These are phyloP conservation scores for Mamestra brassicae DNA, from an alignment of 2,888 invertebrate species.

Conservation along the genomic window DNA sequence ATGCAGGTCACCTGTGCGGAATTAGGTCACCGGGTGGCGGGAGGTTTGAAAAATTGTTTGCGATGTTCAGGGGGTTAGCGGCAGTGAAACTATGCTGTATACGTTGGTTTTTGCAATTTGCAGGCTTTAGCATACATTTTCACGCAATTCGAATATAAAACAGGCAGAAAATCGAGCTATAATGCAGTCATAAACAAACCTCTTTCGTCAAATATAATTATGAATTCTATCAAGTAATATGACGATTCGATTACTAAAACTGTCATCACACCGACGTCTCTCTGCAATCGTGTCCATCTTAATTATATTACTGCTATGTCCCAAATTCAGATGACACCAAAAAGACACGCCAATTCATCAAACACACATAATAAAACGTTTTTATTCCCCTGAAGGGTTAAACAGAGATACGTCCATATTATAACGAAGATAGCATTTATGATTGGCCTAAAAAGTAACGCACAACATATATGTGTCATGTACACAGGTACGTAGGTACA, in stretches of 20 bases:
- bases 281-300: background rate
- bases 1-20: constrained; percentile 81
- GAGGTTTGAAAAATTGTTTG: constrained; percentile 69
- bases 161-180: background rate
- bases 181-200: too few species aligned
- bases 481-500: too few species aligned
- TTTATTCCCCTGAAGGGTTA: too few species aligned
- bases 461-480: too few species aligned
- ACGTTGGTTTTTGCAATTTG: constrained; percentile 13
- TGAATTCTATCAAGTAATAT: background rate
- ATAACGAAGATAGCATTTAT: too few species aligned
- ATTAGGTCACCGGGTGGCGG: constrained; percentile 81
- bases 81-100: constrained; percentile 5
- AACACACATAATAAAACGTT: too few species aligned
- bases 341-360: too few species aligned
- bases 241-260: background rate
- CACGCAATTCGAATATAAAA: background rate
- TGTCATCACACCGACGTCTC: background rate
- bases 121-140: background rate
- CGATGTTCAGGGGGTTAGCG: constrained; percentile 18
- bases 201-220: background rate
- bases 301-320: background rate
- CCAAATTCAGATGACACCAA: background rate
- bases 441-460: too few species aligned
- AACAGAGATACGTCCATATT: too few species aligned